Base-by-base conservation (phyloP, 1,140 invertebrate species). In the Penaeus japonicus region DNA sequence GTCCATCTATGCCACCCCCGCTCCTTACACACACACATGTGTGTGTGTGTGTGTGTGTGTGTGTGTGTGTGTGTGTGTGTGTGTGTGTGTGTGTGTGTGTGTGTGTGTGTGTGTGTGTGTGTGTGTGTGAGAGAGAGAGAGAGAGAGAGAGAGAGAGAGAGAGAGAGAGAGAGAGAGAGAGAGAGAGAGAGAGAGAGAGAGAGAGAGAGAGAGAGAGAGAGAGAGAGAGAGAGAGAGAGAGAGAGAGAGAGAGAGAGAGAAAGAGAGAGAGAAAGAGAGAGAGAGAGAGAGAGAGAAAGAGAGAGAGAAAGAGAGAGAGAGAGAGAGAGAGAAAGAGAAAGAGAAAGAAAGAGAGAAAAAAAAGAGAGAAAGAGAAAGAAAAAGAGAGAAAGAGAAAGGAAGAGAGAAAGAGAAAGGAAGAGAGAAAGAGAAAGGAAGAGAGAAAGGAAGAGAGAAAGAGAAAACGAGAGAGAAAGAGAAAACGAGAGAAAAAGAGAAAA, bases 101-200 rank as follows among this genome's bases (percentile, higher is more conserved):
- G 47, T 47, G 47, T 47, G 47, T 47, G 47, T 47, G 47, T 47
- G 47, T 47, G 47, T 47, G 47, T 47, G 47, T 47, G 47, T 47
- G 39, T 47, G 39, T 47, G 39, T 47, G 39, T 47, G 39, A 24
- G 22, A 24, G 22, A 22, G 22, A 81, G 47, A 55, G 18, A 55
- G 24, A 81, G 17, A n/a, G 22, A 47, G 47, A 55, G 47, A 55
- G 53, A 81, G 79, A 55, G 79, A 81, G 53, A 55, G 35, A 81
- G 35, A 81, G 79, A 81, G 79, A 53, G 79, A 81, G 79, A 55
- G 79, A 55, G 27, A 30, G 35, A 24, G 35, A 70, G 59, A 70
- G 59, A 39, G 62, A 70, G 59, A 84, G 32, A 30, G 59, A 39
- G 53, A 53, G 59, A 30, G 59, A 70, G 35, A 47, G 22, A n/a